A percentile compares a stretch with the other conserved stretches of the same genome.
These are phyloP conservation scores for Apocrypta bakeri DNA, from an alignment of 1,140 invertebrate species.

Conservation along the genomic window DNA sequence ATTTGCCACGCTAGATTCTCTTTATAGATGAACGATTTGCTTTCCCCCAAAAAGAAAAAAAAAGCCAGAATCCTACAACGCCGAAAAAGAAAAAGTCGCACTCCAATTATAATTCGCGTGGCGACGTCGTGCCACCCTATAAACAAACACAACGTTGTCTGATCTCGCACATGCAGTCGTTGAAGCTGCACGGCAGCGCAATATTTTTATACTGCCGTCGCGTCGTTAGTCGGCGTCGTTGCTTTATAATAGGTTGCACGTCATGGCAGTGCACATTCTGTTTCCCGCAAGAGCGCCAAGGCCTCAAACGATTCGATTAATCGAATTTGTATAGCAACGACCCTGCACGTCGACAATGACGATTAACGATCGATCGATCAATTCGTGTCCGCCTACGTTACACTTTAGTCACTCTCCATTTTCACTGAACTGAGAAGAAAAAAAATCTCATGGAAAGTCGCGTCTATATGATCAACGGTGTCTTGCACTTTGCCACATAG, in stretches of 20 bases:
- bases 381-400: slow-evolving; percentile 58
- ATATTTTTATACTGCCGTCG: slow-evolving; percentile 11
- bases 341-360: slow-evolving; percentile 60
- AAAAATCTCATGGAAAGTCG: slow-evolving; percentile 22
- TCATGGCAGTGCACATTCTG: slow-evolving; percentile 12
- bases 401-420: neutral
- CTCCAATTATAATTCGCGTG: neutral
- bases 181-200: neutral
- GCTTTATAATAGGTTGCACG: neutral
- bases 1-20: too few species aligned
- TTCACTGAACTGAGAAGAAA: slow-evolving; percentile 16
- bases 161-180: neutral
- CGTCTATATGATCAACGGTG: too few species aligned
- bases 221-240: neutral
- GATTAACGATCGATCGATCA: slow-evolving; percentile 64
- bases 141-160: neutral
- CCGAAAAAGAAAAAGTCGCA: neutral
- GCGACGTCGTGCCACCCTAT: neutral
- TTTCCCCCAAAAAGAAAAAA: too few species aligned
- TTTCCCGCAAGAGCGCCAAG: slow-evolving; percentile 49
- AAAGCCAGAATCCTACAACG: too few species aligned
- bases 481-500: neutral
- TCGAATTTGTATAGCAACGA: slow-evolving; percentile 59
- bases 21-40: too few species aligned
- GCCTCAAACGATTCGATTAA: slow-evolving; percentile 61